Evolutionary conservation across 2,797 vertebrate genomes (phyloP).

Genomic region (Morus bassanus): DNA sequence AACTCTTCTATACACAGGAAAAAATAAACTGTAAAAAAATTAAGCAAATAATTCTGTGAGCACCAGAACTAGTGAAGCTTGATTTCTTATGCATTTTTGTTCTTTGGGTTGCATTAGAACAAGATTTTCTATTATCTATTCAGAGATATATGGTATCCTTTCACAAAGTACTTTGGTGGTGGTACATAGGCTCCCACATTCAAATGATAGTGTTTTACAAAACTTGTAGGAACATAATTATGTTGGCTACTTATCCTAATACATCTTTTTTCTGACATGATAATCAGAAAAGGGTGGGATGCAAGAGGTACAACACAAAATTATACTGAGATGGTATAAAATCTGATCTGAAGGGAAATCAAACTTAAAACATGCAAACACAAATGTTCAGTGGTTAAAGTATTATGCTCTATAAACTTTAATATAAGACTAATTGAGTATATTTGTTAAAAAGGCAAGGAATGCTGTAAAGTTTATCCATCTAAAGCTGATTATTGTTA

Average conservation of each 20-base stretch:
- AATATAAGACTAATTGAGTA: neutral
- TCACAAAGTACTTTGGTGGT: neutral
- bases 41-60: neutral
- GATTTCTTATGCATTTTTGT: neutral
- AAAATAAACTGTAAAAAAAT: neutral
- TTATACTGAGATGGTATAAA: neutral
- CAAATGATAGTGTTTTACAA: neutral
- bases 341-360: neutral
- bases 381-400: neutral
- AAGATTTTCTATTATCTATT: neutral
- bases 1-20: neutral
- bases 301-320: neutral
- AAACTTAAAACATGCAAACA: neutral
- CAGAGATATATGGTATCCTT: neutral
- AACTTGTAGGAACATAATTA: neutral
- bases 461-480: neutral
- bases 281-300: neutral
- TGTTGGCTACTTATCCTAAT: neutral
- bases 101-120: neutral
- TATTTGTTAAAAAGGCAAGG: neutral
- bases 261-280: neutral
- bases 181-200: neutral
- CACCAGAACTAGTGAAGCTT: neutral
- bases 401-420: neutral
- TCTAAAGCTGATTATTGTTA: neutral